These are phyloP conservation scores for Solenopsis fugax DNA, from an alignment of 1,140 invertebrate species.

Conservation along the genomic window DNA sequence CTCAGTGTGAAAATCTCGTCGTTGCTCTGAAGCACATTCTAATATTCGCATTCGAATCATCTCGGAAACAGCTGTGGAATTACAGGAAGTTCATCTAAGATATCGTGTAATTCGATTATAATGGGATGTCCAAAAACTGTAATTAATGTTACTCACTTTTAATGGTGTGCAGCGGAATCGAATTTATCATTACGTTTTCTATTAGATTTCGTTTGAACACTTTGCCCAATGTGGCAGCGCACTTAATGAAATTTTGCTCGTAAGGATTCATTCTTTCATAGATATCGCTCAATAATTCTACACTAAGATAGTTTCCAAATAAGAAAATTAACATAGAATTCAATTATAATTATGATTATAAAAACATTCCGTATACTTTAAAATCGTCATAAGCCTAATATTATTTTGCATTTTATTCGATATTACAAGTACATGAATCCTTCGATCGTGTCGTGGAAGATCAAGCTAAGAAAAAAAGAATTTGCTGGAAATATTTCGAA, in stretches of 20 bases:
- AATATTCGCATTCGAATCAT: conserved; percentile 87
- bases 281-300: conserved; percentile 65
- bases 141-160: conserved; percentile 79
- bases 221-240: conserved; percentile 87
- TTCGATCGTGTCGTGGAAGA: neutral
- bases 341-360: neutral
- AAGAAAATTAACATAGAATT: neutral
- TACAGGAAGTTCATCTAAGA: neutral
- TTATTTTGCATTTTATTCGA: neutral
- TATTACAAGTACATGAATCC: neutral
- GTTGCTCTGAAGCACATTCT: conserved; percentile 86
- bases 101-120: neutral
- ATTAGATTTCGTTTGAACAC: conserved; percentile 87
- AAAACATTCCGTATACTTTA: neutral
- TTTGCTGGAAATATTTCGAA: neutral
- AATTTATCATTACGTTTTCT: conserved; percentile 83
- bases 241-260: conserved; percentile 88
- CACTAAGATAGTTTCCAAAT: neutral
- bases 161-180: conserved; percentile 81
- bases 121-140: neutral
- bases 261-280: conserved; percentile 81
- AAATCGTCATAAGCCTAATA: neutral
- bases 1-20: conserved; percentile 68
- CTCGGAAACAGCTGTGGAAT: conserved; percentile 85
- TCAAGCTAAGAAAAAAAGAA: neutral